Base-by-base conservation (phyloP, 2,888 invertebrate species). In the Lottia gigantea region DNA sequence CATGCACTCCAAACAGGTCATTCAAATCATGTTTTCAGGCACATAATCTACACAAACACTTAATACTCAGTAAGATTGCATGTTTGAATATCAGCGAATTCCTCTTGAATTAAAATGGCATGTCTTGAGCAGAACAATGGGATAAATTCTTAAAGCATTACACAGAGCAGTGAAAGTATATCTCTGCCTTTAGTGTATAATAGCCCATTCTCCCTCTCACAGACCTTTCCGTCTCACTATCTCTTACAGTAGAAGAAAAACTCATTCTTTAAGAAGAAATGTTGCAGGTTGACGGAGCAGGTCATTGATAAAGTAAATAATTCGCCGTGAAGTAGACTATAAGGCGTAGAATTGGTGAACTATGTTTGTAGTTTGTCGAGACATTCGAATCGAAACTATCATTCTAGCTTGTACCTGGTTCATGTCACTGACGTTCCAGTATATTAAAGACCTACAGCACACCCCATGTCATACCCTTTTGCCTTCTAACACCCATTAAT, bases 271-370 rank as follows among this genome's bases (percentile, higher is more conserved):
- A 55, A 23, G 19, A 19, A 55, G 55, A 55, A 55, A 23, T 23
- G 55, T 23, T 55, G 55, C 55, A 55, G 55, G 55, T 55, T 55
- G 55, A 23, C 23, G 55, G 55, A 19, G 55, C 55, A 62, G 71
- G 67, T 71, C 71, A 71, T 64, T 67, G 45, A 40, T 66, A 67
- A 67, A 64, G 71, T 71, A 71, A 71, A 71, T 71, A 71, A 64
- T 67, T 71, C 66, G 31, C 31, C 61, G 61, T 45, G 62, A 46
- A 46, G 65, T 65, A 70, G 71, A 71, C 71, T 67, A 40, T 47
- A 45, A 63, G 71, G 67, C 71, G 67, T 55, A 49, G 26, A 61
- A 19, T 64, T 25, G 63, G 64, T 61, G 62, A 64, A 63, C 67
- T 67, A 67, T 67, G 67, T 71, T 40, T 71, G 71, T 66, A 62